Evolutionary conservation across 2,797 vertebrate species (phyloP), one percentile per base, ranked within the genome.

Genomic region (Heliangelus exortis): DNA sequence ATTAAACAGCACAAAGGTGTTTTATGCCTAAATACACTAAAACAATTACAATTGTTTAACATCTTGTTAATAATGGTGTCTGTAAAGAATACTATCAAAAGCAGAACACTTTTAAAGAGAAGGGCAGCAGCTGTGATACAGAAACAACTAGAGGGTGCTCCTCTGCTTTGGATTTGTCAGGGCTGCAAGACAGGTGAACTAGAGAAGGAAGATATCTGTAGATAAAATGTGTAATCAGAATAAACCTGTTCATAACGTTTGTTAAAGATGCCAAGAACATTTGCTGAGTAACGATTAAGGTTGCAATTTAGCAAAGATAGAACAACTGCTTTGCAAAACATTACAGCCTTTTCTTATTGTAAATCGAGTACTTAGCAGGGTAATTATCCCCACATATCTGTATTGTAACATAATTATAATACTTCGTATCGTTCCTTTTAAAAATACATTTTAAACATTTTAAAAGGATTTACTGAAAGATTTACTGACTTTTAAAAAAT

Each of bases 101-200:
- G 1, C 41, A 26, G 12, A 39, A 29, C 5, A 28, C 36, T 69
- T 74, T 39, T 36, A 55, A 84, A 68, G 25, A 47, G 71, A 84
- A 47, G 5, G 23, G n/a, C n/a, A 80, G 74, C 19, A 92, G 11
- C 15, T 95, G 88, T 90, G 50, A 7, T 61, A 13, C 12, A 84
- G 78, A 63, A 87, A 95, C 94, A 96, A 93, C 94, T 96, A 96
- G 93, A 50, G 93, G 92, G 93, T 97, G 96, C 95, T 96, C 91
- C 89, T 97, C 80, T 73, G 62, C 95, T 94, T 92, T 93, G 69
- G 76, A 94, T 75, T 82, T 90, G 8, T 87, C 25, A 76, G 55
- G 33, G 36, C 81, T 92, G 72, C 90, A 92, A 71, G 61, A 43
- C 48, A 85, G 78, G 79, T 95, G 81, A 89, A 69, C 31, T 58